Conservation (phyloP, 2,888 invertebrate genomes). For the Dynastes hyllus region DNA sequence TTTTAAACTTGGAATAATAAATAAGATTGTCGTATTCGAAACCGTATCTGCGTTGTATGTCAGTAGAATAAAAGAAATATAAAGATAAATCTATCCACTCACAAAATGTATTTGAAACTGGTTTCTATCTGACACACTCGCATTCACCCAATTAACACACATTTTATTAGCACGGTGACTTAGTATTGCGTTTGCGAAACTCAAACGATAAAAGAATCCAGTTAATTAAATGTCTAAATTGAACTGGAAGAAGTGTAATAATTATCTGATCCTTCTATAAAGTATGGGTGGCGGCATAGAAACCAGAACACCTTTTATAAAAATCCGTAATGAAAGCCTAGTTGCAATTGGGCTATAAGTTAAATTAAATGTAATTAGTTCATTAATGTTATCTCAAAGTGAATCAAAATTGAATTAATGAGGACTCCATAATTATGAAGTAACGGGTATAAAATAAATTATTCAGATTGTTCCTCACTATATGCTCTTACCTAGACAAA, state of each 20-base stretch:
- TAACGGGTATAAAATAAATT: constrained; percentile 27
- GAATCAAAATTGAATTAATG: constrained; percentile 31
- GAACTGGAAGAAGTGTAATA: constrained; percentile 25
- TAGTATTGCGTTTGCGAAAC: constrained; percentile 24
- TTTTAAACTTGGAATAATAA: constrained; percentile 15
- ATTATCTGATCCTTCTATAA: constrained; percentile 19
- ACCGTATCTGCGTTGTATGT: constrained; percentile 32
- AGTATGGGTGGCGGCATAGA: constrained; percentile 7
- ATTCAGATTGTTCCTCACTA: not conserved
- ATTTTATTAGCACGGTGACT: constrained; percentile 35
- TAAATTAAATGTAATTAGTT: constrained; percentile 41
- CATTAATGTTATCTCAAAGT: constrained; percentile 28
- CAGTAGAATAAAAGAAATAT: constrained; percentile 19
- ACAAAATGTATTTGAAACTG: constrained; percentile 44
- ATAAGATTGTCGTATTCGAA: constrained; percentile 26
- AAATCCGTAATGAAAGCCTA: constrained; percentile 20
- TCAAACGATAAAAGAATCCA: constrained; percentile 32
- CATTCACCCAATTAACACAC: constrained; percentile 46
- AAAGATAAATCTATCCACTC: constrained; percentile 34
- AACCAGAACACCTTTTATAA: constrained; percentile 4
- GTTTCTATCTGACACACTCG: constrained; percentile 36
- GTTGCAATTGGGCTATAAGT: not conserved
- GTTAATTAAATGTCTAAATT: constrained; percentile 41
- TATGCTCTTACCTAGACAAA: not conserved
- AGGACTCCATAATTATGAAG: constrained; percentile 4